Evolutionary conservation across 2,888 invertebrate species (phyloP).

Genomic region (Margaritifera margaritifera): DNA sequence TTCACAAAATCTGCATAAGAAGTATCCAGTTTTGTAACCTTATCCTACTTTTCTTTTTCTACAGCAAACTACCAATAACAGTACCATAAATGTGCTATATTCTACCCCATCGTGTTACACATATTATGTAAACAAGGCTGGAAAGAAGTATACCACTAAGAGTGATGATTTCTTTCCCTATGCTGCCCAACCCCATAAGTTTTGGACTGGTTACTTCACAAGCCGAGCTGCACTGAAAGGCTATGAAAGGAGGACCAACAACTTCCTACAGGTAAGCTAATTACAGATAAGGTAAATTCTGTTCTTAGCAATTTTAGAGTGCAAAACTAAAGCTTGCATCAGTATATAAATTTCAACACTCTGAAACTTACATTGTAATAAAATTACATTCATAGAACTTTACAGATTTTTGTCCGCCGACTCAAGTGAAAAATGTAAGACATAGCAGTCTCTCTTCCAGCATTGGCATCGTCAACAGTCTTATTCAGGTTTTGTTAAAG

Average conservation of each 20-base stretch:
- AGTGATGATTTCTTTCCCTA: slow-evolving; percentile 72
- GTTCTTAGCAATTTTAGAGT: not conserved
- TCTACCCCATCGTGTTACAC: slow-evolving; percentile 77
- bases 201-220: slow-evolving; percentile 89
- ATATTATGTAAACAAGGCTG: slow-evolving; percentile 76
- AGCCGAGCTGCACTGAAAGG: slow-evolving; percentile 74
- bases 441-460: too few relatives aligned
- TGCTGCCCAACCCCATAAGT: slow-evolving; percentile 87
- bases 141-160: slow-evolving; percentile 78
- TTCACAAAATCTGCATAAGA: too few relatives aligned
- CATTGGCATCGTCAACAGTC: too few relatives aligned
- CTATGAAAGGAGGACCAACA: slow-evolving; percentile 71
- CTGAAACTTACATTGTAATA: too few relatives aligned
- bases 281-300: slow-evolving; percentile 1
- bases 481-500: too few relatives aligned
- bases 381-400: too few relatives aligned
- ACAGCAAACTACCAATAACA: slow-evolving; percentile 61
- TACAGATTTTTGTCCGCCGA: too few relatives aligned
- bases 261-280: slow-evolving; percentile 72
- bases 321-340: too few relatives aligned
- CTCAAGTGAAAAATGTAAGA: too few relatives aligned
- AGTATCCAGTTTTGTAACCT: too few relatives aligned
- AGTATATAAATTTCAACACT: too few relatives aligned
- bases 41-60: slow-evolving; percentile 42
- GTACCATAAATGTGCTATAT: slow-evolving; percentile 80